phyloP scores from a whole-genome alignment of 2,888 invertebrate species.

The Oeneis ivallda region DNA sequence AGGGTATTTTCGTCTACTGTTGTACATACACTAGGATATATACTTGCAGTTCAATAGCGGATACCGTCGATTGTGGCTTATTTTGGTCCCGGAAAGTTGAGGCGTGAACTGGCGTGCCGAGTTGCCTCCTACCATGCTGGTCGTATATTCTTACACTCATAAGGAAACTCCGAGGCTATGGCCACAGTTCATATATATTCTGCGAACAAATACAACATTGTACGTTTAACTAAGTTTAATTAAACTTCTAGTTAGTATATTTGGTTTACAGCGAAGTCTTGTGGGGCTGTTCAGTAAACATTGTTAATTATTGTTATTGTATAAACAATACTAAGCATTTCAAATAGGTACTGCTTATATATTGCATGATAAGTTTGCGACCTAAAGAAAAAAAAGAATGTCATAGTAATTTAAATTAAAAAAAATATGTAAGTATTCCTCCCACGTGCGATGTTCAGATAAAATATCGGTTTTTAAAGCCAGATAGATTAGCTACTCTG shows the following conservation, averaged over 20 bases:
- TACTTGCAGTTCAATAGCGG: conserved; percentile 65
- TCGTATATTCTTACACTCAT: conserved; percentile 48
- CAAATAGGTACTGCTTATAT: neutral
- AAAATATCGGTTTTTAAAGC: too few relatives aligned
- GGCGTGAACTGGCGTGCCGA: conserved; percentile 60
- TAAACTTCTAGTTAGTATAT: conserved; percentile 28
- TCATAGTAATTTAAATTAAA: too few relatives aligned
- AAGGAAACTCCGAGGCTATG: conserved; percentile 56
- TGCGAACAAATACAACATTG: conserved; percentile 44
- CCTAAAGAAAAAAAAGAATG: too few relatives aligned
- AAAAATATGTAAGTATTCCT: too few relatives aligned
- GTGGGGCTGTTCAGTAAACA: neutral
- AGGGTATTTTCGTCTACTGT: conserved; percentile 33
- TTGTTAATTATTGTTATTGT: conserved; percentile 10
- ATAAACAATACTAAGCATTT: neutral
- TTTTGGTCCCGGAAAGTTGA: conserved; percentile 73
- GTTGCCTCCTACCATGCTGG: conserved; percentile 32
- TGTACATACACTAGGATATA: conserved; percentile 34
- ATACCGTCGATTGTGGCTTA: conserved; percentile 74
- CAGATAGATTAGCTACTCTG: neutral
- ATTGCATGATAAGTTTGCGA: too few relatives aligned
- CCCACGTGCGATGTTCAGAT: too few relatives aligned
- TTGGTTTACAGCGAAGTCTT: conserved; percentile 2
- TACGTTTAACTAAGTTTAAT: conserved; percentile 34
- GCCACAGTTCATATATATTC: conserved; percentile 53